Base-by-base conservation (phyloP, 35 echinoderm and acorn worm species). In the Ophioderma brevispina region DNA sequence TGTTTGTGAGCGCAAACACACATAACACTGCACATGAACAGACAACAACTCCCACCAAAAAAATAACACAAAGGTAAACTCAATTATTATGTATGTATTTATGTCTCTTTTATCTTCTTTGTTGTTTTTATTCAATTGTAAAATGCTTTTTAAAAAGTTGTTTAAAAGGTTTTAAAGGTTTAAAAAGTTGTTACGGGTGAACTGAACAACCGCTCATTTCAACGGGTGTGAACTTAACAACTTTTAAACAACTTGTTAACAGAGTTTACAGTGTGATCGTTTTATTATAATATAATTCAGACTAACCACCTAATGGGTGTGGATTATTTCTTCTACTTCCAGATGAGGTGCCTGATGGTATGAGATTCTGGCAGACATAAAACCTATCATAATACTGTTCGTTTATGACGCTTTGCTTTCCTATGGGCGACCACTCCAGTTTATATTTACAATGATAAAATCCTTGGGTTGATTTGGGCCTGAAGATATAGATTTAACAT, bases 241-340 rank as follows among this genome's bases (percentile, higher is more conserved):
- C 2, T 5, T 75, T 30, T 21, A 11, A 30, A 21, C 64, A 75
- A 21, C 6, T 15, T n/a, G 28, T 63, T 63, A 75, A 15, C 32
- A 15, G 64, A 25, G 13, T 0, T 31, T 31, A 13, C n/a, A n/a
- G n/a, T n/a, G n/a, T n/a, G n/a, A n/a, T 63, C 55, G 55, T 18
- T 17, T 46, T 37, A 18, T 82, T 17, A 43, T 13, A 14, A 6
- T 85, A 78, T 97, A 98, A 92, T 92, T 98, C n/a, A n/a, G n/a
- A n/a, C n/a, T n/a, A n/a, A n/a, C n/a, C n/a, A n/a, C n/a, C 78
- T 40, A 95, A 95, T 39, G 96, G 96, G 33, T 98, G 96, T 35
- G 96, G 96, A 35, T 98, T 98, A 40, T 98, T 98, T 36, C 88
- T 90, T 55, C 96, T 90, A 28, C 89, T 87, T 25, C 93, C 96